Evolutionary conservation across 2,797 vertebrate genomes (phyloP).

Genomic region (Eulemur mongoz): DNA sequence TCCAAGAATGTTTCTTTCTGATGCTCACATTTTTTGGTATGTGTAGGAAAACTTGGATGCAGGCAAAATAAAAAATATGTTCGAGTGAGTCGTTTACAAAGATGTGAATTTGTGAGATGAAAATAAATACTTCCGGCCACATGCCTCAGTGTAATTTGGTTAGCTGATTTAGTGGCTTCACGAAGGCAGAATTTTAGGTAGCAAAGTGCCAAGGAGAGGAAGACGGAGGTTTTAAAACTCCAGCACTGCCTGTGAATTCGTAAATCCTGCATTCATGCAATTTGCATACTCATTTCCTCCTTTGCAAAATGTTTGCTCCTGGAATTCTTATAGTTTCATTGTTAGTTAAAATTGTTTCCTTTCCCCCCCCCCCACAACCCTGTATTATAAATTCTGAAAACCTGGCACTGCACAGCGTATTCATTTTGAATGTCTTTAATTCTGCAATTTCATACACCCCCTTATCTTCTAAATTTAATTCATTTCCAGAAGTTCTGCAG

Average conservation of each 20-base stretch:
- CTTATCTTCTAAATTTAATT: constrained; percentile 64
- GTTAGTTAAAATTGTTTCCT: constrained; percentile 49
- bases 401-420: constrained; percentile 52
- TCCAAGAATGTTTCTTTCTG: neutral
- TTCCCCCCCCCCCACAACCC: neutral
- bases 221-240: neutral
- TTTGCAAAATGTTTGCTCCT: constrained; percentile 56
- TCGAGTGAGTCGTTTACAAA: neutral
- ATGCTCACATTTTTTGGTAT: neutral
- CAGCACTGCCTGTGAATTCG: neutral
- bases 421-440: constrained; percentile 63
- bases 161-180: neutral
- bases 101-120: neutral
- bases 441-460: constrained; percentile 46
- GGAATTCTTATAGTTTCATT: constrained; percentile 8
- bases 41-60: constrained; percentile 9
- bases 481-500: neutral
- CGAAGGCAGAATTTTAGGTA: neutral
- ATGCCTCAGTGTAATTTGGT: neutral
- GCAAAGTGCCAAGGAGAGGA: neutral
- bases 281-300: constrained; percentile 47
- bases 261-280: neutral
- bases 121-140: neutral
- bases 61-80: neutral
- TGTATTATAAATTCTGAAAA: constrained; percentile 66